These are phyloP conservation scores for Pitta sordida DNA, from an alignment of 2,113 vertebrate species.

Conservation along the genomic window DNA sequence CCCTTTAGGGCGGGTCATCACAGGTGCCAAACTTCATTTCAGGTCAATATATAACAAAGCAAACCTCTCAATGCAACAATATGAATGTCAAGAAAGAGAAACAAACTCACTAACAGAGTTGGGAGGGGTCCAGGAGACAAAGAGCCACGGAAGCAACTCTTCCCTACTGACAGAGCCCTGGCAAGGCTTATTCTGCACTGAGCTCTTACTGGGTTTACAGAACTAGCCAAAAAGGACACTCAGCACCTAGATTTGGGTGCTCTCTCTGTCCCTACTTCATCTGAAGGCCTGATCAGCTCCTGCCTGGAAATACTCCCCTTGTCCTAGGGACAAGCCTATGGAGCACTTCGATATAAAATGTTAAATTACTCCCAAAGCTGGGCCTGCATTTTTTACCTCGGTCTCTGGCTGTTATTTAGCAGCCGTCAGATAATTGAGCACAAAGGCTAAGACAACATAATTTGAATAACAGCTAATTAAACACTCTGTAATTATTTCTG, in stretches of 20 bases:
- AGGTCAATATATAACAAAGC: not conserved
- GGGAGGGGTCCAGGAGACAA: not conserved
- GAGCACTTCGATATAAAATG: not conserved
- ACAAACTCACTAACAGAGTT: not conserved
- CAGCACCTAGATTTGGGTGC: not conserved
- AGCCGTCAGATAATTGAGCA: not conserved
- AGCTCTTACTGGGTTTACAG: not conserved
- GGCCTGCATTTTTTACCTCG: not conserved
- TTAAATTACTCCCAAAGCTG: not conserved
- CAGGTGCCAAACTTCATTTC: not conserved
- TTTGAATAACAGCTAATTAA: constrained; percentile 1
- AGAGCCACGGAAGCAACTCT: not conserved
- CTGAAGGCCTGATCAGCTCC: too few relatives aligned
- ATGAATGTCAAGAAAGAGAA: not conserved
- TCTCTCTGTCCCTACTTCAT: not conserved
- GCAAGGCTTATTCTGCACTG: not conserved
- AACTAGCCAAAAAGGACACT: not conserved
- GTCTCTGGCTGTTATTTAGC: not conserved
- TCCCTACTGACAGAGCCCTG: not conserved
- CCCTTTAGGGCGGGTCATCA: not conserved
- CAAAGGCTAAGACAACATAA: not conserved
- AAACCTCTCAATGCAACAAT: not conserved
- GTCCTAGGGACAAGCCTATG: not conserved
- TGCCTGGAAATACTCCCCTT: not conserved
- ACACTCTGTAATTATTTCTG: not conserved